These are phyloP conservation scores for Rhopalosiphum maidis DNA, from an alignment of 1,140 invertebrate species.

Conservation along the genomic window DNA sequence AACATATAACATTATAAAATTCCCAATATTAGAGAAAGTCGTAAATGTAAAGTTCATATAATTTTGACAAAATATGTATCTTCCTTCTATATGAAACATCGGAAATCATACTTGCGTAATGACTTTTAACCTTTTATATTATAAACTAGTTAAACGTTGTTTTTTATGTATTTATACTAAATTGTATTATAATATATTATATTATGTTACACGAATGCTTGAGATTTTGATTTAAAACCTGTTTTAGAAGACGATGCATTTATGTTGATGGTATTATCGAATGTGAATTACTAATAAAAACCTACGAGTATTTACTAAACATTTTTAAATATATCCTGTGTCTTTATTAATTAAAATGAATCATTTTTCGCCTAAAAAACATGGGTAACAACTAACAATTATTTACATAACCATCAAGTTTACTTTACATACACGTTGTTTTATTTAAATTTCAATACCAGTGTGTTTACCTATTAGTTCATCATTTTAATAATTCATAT, in stretches of 20 bases:
- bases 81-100: conserved; percentile 3
- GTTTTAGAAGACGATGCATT: conserved; percentile 5
- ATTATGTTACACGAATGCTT: conserved; percentile 23
- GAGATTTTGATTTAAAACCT: conserved; percentile 11
- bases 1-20: background rate
- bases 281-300: conserved; percentile 23
- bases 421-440: background rate
- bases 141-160: background rate
- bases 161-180: background rate
- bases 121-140: conserved; percentile 10
- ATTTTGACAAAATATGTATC: conserved; percentile 31
- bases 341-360: background rate
- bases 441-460: background rate
- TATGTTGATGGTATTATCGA: background rate
- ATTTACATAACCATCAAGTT: background rate
- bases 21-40: conserved; percentile 20
- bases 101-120: conserved; percentile 11
- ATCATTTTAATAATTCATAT: background rate
- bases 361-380: background rate
- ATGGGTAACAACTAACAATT: background rate
- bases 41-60: conserved; percentile 9
- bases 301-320: background rate
- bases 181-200: conserved; percentile 14
- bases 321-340: background rate
- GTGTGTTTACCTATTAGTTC: background rate